phyloP scores from a whole-genome alignment of 1,140 invertebrate species.

The Oryzaephilus surinamensis region DNA sequence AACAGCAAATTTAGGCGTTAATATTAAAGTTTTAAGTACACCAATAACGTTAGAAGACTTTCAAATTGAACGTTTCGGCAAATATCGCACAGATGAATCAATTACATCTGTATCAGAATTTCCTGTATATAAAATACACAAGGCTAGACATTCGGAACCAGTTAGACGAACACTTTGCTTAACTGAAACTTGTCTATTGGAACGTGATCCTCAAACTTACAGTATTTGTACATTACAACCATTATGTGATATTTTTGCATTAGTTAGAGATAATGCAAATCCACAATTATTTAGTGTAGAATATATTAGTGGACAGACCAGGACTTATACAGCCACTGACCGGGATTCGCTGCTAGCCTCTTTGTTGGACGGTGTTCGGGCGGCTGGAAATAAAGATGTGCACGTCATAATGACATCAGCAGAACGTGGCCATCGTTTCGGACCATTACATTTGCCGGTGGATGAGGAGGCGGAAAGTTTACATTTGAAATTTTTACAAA shows the following conservation, averaged over 20 bases:
- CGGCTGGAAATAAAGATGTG: constrained; percentile 94
- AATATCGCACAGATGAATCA: constrained; percentile 50
- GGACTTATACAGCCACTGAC: constrained; percentile 76
- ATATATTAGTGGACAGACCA: constrained; percentile 82
- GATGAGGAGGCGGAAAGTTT: constrained; percentile 93
- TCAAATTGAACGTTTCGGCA: constrained; percentile 75
- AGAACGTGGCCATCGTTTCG: constrained; percentile 73
- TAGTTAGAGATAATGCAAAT: constrained; percentile 81
- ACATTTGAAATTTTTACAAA: constrained; percentile 70
- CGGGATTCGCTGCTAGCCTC: constrained; percentile 92
- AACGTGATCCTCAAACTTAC: constrained; percentile 94
- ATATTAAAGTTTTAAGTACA: constrained; percentile 71
- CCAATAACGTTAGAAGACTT: constrained; percentile 79
- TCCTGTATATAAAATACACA: constrained; percentile 77
- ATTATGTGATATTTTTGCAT: constrained; percentile 79
- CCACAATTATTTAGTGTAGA: constrained; percentile 91
- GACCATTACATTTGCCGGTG: constrained; percentile 75
- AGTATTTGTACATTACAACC: constrained; percentile 82
- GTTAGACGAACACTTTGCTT: constrained; percentile 85
- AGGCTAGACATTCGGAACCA: constrained; percentile 62
- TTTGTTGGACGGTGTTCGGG: constrained; percentile 88
- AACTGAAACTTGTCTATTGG: constrained; percentile 89
- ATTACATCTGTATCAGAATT: constrained; percentile 85
- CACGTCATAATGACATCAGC: constrained; percentile 83
- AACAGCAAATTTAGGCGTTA: constrained; percentile 65